phyloP scores from a whole-genome alignment of 1,140 invertebrate species.

The Drosophila arawakana region DNA sequence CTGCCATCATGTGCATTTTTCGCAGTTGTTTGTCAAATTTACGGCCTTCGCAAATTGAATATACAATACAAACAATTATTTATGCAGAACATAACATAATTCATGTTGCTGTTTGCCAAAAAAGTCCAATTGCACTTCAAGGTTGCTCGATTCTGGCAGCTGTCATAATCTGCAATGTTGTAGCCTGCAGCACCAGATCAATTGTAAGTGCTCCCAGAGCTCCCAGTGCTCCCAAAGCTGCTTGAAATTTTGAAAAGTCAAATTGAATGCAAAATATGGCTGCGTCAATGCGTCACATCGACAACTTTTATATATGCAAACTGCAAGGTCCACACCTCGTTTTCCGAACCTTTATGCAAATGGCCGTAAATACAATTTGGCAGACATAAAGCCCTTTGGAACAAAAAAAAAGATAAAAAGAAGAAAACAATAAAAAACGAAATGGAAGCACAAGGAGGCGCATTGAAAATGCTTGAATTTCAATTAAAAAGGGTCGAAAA shows the following conservation, averaged over 20 bases:
- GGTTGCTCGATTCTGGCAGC: constrained; percentile 15
- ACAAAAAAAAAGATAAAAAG: constrained; percentile 13
- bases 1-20: constrained; percentile 2
- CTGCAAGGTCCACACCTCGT: not conserved
- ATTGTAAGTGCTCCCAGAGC: constrained; percentile 3
- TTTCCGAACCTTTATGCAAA: constrained; percentile 46
- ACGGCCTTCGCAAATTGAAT: constrained; percentile 7
- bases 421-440: constrained; percentile 20
- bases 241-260: not conserved
- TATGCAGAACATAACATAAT: constrained; percentile 32
- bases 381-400: constrained; percentile 3
- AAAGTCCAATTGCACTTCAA: constrained; percentile 19
- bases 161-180: constrained; percentile 22
- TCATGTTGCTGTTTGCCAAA: constrained; percentile 46
- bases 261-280: constrained; percentile 42
- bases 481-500: constrained; percentile 62
- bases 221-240: constrained; percentile 6
- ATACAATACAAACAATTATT: constrained; percentile 31
- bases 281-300: constrained; percentile 22
- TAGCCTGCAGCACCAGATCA: constrained; percentile 26
- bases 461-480: constrained; percentile 59
- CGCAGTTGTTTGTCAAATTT: constrained; percentile 27
- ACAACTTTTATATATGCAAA: constrained; percentile 33
- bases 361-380: constrained; percentile 30
- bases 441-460: constrained; percentile 6